Evolutionary conservation across 2,888 invertebrate species (phyloP).

Genomic region (Chrysolina americana): DNA sequence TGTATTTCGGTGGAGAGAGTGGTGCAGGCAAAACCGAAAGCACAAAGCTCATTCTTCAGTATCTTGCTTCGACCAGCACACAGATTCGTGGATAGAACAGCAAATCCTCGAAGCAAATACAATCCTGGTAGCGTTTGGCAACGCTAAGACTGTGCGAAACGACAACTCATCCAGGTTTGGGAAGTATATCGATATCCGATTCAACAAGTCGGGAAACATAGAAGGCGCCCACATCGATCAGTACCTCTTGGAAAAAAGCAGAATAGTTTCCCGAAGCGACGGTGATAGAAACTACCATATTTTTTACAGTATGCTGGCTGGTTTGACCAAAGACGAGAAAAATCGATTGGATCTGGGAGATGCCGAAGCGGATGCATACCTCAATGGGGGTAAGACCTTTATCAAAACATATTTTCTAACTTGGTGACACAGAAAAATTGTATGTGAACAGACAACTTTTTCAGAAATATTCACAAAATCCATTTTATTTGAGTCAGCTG

Average conservation of each 20-base stretch:
- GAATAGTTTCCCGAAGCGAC: constrained; percentile 89
- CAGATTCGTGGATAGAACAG: constrained; percentile 97
- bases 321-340: constrained; percentile 85
- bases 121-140: constrained; percentile 96
- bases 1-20: constrained; percentile 88
- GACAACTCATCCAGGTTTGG: constrained; percentile 98
- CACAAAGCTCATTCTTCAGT: constrained; percentile 94
- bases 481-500: no score
- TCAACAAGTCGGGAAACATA: constrained; percentile 83
- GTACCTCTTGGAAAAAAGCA: constrained; percentile 94
- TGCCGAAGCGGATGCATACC: constrained; percentile 83
- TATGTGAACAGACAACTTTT: no score
- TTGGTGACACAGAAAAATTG: no score
- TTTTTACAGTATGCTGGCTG: constrained; percentile 92
- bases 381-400: constrained; percentile 71
- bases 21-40: constrained; percentile 98
- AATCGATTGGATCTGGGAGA: constrained; percentile 82
- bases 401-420: no score
- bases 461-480: no score
- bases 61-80: constrained; percentile 92
- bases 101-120: constrained; percentile 98
- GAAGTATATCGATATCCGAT: constrained; percentile 77
- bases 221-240: constrained; percentile 96
- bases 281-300: constrained; percentile 97
- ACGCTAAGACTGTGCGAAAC: constrained; percentile 95